Evolutionary conservation across 2,888 invertebrate genomes (phyloP).

Genomic region (Diaphora mendica): DNA sequence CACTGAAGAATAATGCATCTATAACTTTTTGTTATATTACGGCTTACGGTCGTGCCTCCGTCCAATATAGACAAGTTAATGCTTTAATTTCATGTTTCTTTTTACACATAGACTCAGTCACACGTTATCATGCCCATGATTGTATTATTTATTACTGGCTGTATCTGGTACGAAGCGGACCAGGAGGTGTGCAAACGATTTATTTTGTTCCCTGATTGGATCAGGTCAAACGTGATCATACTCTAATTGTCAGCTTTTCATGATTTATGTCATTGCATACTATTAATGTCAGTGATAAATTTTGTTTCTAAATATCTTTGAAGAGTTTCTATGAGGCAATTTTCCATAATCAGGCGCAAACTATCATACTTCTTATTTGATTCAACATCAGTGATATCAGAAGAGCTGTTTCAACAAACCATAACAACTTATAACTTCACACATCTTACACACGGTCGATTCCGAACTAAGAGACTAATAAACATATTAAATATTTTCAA

Average conservation of each 20-base stretch:
- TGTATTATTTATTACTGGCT: slow-evolving; percentile 25
- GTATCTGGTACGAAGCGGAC: slow-evolving; percentile 19
- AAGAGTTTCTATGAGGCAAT: not conserved
- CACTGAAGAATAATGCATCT: slow-evolving; percentile 50
- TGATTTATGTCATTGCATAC: slow-evolving; percentile 15
- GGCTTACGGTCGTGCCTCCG: slow-evolving; percentile 25
- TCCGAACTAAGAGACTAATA: too few species aligned
- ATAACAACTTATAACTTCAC: too few species aligned
- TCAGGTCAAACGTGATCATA: slow-evolving; percentile 18
- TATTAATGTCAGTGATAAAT: slow-evolving; percentile 5
- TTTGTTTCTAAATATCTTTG: not conserved
- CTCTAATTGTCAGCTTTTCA: slow-evolving; percentile 22
- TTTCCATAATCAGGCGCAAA: not conserved
- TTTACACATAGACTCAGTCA: slow-evolving; percentile 15
- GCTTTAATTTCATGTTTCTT: slow-evolving; percentile 33
- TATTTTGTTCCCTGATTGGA: slow-evolving; percentile 13
- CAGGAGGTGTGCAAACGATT: slow-evolving; percentile 16
- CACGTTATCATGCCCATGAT: slow-evolving; percentile 21
- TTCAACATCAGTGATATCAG: too few species aligned
- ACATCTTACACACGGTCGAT: too few species aligned
- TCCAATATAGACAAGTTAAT: slow-evolving; percentile 26
- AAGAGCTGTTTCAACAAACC: too few species aligned
- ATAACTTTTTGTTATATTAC: slow-evolving; percentile 43
- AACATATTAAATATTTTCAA: too few species aligned
- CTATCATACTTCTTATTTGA: not conserved